These are phyloP conservation scores for Ophthalmolycus amberensis DNA, from an alignment of 2,113 vertebrate species.

Conservation along the genomic window DNA sequence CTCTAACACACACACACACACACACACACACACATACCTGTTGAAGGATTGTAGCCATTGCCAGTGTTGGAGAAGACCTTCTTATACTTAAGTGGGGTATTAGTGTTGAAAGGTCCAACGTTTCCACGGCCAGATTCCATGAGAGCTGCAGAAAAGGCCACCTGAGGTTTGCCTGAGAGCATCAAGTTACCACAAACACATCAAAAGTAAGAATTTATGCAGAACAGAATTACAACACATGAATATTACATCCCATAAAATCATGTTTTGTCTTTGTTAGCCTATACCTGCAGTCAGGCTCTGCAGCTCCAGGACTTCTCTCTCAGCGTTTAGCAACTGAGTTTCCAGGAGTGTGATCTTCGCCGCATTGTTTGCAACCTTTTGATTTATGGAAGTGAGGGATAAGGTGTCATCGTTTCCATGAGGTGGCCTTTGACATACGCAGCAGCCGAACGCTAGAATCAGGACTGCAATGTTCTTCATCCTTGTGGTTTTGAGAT, in stretches of 20 bases:
- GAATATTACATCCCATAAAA: neutral
- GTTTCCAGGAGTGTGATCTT: conserved; percentile 48
- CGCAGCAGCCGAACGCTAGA: conserved; percentile 8
- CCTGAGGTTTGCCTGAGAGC: conserved; percentile 34
- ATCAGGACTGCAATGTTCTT: conserved; percentile 34
- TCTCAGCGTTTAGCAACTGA: conserved; percentile 29
- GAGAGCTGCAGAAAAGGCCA: conserved; percentile 72
- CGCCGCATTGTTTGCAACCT: conserved; percentile 29
- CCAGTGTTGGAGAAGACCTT: conserved; percentile 70
- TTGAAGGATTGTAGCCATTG: conserved; percentile 65
- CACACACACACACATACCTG: conserved; percentile 41
- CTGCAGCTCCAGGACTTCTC: conserved; percentile 42
- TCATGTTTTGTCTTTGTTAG: neutral
- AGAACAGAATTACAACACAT: neutral
- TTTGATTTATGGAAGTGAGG: conserved; percentile 13
- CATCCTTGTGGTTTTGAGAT: conserved; percentile 20
- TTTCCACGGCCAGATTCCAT: conserved; percentile 47
- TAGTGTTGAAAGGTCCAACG: conserved; percentile 56
- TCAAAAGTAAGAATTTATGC: neutral
- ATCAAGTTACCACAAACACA: neutral
- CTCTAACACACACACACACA: neutral
- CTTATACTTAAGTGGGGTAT: conserved; percentile 53
- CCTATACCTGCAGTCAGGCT: conserved; percentile 39
- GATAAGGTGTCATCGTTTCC: neutral
- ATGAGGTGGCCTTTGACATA: conserved; percentile 2